Conservation (phyloP, 2,113 vertebrate species). For the Cygnus buccinator region DNA sequence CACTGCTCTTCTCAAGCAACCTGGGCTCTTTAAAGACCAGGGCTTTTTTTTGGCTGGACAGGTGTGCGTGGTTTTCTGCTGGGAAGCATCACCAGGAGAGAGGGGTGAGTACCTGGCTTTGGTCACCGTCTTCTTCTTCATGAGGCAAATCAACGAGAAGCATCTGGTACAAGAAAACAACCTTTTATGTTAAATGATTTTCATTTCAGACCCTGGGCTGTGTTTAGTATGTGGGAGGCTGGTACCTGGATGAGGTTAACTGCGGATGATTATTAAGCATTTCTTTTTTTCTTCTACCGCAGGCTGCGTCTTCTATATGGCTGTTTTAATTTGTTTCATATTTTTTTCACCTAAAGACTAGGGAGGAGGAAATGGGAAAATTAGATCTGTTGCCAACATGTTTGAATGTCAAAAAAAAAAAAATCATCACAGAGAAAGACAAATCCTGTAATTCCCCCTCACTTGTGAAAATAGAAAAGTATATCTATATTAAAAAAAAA, state of each 20-base stretch:
- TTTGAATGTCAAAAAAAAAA: background rate
- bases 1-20: background rate
- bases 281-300: background rate
- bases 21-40: conserved; percentile 47
- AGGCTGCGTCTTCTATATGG: background rate
- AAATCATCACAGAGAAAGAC: background rate
- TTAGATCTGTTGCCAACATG: background rate
- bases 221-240: conserved; percentile 1
- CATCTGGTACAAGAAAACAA: background rate
- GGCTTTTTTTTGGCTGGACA: background rate
- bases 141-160: background rate
- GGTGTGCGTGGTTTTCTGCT: background rate
- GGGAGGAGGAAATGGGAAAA: background rate
- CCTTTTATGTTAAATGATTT: background rate
- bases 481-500: background rate
- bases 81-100: background rate
- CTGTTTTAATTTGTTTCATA: conserved; percentile 23
- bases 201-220: background rate
- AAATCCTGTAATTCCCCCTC: background rate
- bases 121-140: background rate
- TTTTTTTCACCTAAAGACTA: conserved; percentile 21
- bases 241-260: conserved; percentile 33
- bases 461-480: conserved; percentile 8
- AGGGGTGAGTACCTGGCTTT: conserved; percentile 23
- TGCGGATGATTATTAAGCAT: conserved; percentile 9